A percentile compares a stretch with the other conserved stretches of the same genome.
phyloP scores from a whole-genome alignment of 1,140 invertebrate genomes.

The Nephila pilipes region DNA sequence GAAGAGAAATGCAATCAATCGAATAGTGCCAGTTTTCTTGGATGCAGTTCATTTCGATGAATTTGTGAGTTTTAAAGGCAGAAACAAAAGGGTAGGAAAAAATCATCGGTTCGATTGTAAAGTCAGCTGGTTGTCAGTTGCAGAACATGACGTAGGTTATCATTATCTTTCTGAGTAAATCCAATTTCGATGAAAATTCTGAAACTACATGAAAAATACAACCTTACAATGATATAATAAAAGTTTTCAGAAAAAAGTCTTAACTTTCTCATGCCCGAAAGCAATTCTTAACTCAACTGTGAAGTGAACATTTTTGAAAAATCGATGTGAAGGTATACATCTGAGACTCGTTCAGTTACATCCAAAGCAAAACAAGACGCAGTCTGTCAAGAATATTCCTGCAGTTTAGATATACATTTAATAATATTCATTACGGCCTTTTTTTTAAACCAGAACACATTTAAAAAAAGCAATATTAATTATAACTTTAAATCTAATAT shows the following conservation, averaged over 20 bases:
- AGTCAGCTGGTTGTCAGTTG: background rate
- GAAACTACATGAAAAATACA: background rate
- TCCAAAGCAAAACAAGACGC: too few species aligned
- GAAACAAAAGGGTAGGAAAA: background rate
- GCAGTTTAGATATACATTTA: too few species aligned
- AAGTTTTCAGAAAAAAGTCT: background rate
- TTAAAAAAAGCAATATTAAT: too few species aligned
- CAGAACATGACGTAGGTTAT: background rate
- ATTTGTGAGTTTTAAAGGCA: background rate
- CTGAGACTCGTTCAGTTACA: too few species aligned
- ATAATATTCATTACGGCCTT: too few species aligned
- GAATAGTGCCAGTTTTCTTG: background rate
- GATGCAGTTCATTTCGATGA: background rate
- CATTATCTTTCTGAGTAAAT: background rate
- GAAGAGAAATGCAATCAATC: background rate
- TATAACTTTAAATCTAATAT: too few species aligned
- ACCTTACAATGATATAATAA: background rate
- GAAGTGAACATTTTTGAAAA: too few species aligned
- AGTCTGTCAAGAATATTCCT: too few species aligned
- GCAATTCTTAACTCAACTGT: too few species aligned
- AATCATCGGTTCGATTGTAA: background rate
- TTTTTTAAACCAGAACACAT: too few species aligned
- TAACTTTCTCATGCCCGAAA: too few species aligned
- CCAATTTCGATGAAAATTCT: background rate
- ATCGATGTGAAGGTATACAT: too few species aligned